phyloP scores from a whole-genome alignment of 2,888 invertebrate genomes.

The Spilarctia lutea region DNA sequence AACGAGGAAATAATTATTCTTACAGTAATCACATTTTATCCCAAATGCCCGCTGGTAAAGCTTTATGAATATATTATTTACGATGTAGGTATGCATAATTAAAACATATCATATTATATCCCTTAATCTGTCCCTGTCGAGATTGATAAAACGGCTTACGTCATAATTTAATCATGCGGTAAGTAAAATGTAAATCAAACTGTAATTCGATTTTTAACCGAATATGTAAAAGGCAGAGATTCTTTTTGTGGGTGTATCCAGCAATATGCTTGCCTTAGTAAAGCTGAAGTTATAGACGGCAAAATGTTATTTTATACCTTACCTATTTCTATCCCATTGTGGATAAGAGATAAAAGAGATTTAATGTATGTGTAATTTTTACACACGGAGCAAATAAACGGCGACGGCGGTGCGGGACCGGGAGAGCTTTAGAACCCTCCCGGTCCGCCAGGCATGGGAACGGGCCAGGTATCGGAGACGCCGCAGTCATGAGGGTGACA shows the following conservation, averaged over 20 bases:
- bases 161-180: conserved; percentile 33
- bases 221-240: not conserved
- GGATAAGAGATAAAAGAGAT: too few species aligned
- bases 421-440: too few species aligned
- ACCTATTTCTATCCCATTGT: too few species aligned
- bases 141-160: conserved; percentile 40
- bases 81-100: conserved; percentile 44
- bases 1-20: not conserved
- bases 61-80: conserved; percentile 2
- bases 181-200: not conserved
- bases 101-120: conserved; percentile 36
- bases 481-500: too few species aligned
- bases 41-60: not conserved
- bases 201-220: not conserved
- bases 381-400: too few species aligned
- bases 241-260: not conserved
- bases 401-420: too few species aligned
- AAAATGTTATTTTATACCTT: too few species aligned
- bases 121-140: conserved; percentile 35
- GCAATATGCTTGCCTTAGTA: too few species aligned
- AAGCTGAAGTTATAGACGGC: too few species aligned
- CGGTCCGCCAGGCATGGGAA: too few species aligned
- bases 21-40: not conserved
- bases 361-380: too few species aligned
- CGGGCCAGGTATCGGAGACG: too few species aligned